Base-by-base conservation (phyloP, 2,888 invertebrate genomes). In the Theretra japonica region DNA sequence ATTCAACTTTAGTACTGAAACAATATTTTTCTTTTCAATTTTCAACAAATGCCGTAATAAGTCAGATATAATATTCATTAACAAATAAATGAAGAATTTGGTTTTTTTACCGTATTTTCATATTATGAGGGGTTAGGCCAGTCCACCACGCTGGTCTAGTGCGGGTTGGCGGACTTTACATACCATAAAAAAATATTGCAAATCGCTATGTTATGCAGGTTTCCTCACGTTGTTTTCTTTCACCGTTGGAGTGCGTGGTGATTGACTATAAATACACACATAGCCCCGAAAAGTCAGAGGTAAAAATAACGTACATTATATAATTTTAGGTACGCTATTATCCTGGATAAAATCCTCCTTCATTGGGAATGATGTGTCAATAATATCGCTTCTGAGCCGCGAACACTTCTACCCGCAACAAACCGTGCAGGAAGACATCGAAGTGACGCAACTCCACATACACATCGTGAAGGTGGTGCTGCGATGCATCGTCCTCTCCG, bases 391-490 rank as follows among this genome's bases (percentile, higher is more conserved):
- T 2, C 80, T 94, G 30, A 88, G 90, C 73, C 86, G 91, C 53
- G 86, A 88, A 2, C 87, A 87, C 71, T 75, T 93, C 1, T 90
- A 90, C 75, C 92, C 90, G 0, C 91, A 92, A 73, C 93, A 93
- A 76, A 88, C 89, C 0, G 53, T 82, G 0, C 89, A 90, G 70
- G 94, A 94, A 33, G 82, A 81, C 33, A 87, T 93, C 48, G 94
- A 94, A 78, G 84, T 92, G 3, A 90, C 87, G 0, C 92, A 94
- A 76, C 79, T 94, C 0, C 90, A 90, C 56, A 92, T 90, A 76
- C 85, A 89, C 59, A 92, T 94, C 28, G 88, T 94, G 0, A 94
- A 90, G 79, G 88, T 94, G 17, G 53, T 93, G 28, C 73, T 88
- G 28, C 81, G 90, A 56, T 93, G 92, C 71, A 79, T 93, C 2